A percentile compares a stretch with the other conserved stretches of the same genome.
phyloP scores from a whole-genome alignment of 2,113 vertebrate genomes.

The Haemorhous mexicanus region DNA sequence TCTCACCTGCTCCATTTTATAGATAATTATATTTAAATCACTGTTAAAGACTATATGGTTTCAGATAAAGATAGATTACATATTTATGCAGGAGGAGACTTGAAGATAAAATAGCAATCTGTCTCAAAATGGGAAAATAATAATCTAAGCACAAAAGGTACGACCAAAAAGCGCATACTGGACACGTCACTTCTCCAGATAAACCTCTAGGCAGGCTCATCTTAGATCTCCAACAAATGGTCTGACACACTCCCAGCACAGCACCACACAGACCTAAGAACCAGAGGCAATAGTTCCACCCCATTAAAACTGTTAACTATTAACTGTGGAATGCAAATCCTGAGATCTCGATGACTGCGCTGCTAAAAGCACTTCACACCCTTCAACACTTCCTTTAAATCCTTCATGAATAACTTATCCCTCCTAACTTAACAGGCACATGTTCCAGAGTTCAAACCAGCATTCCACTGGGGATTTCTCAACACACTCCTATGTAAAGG shows the following conservation, averaged over 20 bases:
- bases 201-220: background rate
- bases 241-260: background rate
- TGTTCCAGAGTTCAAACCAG: background rate
- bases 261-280: background rate
- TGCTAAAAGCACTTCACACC: background rate
- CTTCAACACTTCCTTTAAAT: background rate
- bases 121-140: background rate
- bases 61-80: background rate
- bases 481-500: background rate
- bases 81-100: background rate
- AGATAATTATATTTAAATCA: background rate
- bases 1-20: background rate
- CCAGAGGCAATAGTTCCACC: background rate
- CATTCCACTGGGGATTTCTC: background rate
- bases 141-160: background rate
- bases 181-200: background rate
- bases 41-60: background rate
- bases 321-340: background rate
- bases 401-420: background rate
- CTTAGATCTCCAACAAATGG: background rate
- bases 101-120: background rate
- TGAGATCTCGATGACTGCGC: background rate
- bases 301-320: background rate
- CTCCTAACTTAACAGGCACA: rapidly evolving
- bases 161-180: background rate